Evolutionary conservation across 2,888 invertebrate genomes (phyloP), one percentile per base, ranked within the genome.

Genomic region (Eupithecia subfuscata): DNA sequence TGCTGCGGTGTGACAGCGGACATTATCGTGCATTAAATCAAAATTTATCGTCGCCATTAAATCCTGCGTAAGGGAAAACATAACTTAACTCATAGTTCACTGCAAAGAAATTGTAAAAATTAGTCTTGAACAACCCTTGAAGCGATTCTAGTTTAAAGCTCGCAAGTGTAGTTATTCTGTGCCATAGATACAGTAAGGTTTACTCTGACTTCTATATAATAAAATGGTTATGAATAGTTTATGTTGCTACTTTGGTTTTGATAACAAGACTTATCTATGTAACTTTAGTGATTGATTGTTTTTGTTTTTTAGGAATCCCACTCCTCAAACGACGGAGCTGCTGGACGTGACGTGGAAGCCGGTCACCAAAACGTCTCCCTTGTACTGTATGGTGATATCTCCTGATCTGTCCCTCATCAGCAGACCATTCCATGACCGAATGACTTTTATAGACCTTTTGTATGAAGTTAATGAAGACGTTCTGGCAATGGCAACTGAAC

Each of bases 401-500:
- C 71, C 79, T 22, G 79, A 84, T 34, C 75, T 87, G 11, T 76
- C 75, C 64, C 75, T 86, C 40, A 74, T 81, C 22, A 80, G 71
- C 18, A 83, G 87, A 63, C 82, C 82, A 72, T 84, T 82, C 52
- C 80, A 83, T 18, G 79, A 83, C n/a, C 82, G 88, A 70, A 84
- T 87, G 79, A 78, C 87, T 30, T 85, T 88, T 70, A 83, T 85
- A 85, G 83, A 87, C 52, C 25, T 78, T 30, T 83, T 65, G 82
- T 86, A 80, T 83, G 86, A 72, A 68, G 22, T 43, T 16, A 68
- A 68, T 68, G 43, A 68, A 68, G 22, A 68, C 25, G 25, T 14
- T 22, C 22, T 22, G 22, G 22, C 11, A 11, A 11, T 22, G 22
- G 22, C 9, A 56, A 56, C 22, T 25, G 9, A 60, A 14, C 25